A percentile compares a stretch with the other conserved stretches of the same genome.
phyloP scores from a whole-genome alignment of 2,113 vertebrate species.

The Holacanthus passer region DNA sequence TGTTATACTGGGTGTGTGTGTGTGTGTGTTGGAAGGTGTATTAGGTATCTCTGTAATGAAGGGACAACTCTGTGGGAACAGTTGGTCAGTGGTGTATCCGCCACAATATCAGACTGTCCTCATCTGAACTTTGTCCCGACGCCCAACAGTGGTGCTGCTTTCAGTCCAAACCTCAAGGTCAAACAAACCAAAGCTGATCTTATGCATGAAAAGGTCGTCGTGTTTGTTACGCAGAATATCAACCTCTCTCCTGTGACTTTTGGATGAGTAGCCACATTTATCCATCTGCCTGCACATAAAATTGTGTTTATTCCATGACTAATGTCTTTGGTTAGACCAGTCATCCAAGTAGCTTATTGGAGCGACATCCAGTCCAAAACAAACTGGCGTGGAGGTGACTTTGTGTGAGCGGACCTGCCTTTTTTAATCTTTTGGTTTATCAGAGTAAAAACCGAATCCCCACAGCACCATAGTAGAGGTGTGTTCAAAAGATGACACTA shows the following conservation, averaged over 20 bases:
- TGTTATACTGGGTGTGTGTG: conserved; percentile 19
- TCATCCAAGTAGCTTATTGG: conserved; percentile 16
- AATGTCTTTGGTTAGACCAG: not conserved
- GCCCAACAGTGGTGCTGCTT: conserved; percentile 15
- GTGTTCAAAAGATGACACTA: not conserved
- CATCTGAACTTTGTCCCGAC: conserved; percentile 33
- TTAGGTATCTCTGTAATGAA: conserved; percentile 30
- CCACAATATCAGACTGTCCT: conserved; percentile 20
- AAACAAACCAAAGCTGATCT: not conserved
- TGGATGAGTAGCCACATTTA: not conserved
- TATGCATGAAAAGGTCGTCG: not conserved
- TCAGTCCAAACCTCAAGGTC: conserved; percentile 40
- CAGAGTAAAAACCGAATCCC: not conserved
- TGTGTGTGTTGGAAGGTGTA: not conserved
- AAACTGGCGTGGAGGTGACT: conserved; percentile 15
- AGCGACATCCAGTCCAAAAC: conserved; percentile 6
- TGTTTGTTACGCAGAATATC: not conserved
- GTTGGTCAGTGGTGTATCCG: conserved; percentile 40
- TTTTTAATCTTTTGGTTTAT: conserved; percentile 15
- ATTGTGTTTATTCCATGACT: conserved; percentile 29
- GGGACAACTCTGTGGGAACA: conserved; percentile 55
- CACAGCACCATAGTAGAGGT: not conserved
- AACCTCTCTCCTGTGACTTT: not conserved
- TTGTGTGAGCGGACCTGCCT: not conserved
- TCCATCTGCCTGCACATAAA: not conserved